Evolutionary conservation across 2,113 vertebrate genomes (phyloP).

Genomic region (Dasyprocta punctata): DNA sequence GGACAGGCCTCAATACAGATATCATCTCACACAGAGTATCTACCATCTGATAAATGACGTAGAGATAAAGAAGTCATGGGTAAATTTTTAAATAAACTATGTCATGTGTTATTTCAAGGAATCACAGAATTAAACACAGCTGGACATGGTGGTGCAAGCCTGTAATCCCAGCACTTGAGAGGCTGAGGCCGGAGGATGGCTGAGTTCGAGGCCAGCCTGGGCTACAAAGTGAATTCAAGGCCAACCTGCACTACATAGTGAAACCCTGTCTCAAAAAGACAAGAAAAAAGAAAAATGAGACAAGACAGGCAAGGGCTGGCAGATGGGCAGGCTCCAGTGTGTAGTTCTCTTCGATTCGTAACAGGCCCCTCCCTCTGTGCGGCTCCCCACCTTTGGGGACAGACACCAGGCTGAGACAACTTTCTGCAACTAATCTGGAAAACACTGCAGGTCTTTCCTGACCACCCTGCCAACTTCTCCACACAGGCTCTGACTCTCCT

Average conservation of each 20-base stretch:
- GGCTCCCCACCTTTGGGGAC: not conserved
- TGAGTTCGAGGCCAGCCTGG: too few relatives aligned
- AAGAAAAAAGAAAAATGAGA: not conserved
- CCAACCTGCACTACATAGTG: too few relatives aligned
- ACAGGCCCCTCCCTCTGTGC: not conserved
- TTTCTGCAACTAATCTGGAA: not conserved
- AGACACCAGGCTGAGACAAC: not conserved
- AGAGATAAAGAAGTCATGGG: not conserved
- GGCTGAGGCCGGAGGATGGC: too few relatives aligned
- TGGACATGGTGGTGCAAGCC: too few relatives aligned
- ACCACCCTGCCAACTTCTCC: not conserved
- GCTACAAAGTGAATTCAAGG: too few relatives aligned
- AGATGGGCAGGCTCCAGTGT: not conserved
- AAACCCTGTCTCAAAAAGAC: too few relatives aligned
- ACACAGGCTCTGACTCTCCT: not conserved
- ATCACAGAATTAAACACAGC: not conserved
- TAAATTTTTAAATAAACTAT: conserved; percentile 30
- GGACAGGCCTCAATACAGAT: not conserved
- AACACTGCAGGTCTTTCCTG: not conserved
- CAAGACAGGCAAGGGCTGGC: not conserved
- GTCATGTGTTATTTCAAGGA: not conserved
- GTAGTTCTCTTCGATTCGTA: not conserved
- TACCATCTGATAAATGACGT: not conserved
- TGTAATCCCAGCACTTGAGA: too few relatives aligned
- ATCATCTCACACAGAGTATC: not conserved